Evolutionary conservation across 2,888 invertebrate genomes (phyloP).

Genomic region (Amphipoea lucens): DNA sequence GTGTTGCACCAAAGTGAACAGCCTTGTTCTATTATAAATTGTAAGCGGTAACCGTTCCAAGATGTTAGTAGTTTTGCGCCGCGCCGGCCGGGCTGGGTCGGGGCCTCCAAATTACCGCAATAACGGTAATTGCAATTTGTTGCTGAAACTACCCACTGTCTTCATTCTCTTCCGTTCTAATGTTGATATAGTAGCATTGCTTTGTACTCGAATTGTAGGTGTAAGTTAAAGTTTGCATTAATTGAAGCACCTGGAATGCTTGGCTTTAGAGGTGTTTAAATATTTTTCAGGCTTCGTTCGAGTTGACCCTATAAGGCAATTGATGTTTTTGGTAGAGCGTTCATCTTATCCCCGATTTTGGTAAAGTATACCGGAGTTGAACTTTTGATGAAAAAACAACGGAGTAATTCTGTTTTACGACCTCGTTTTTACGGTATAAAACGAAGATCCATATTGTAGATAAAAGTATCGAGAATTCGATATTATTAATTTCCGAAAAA

Average conservation of each 20-base stretch:
- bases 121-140: conserved; percentile 88
- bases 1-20: conserved; percentile 55
- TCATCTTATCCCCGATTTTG: not conserved
- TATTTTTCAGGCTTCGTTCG: not conserved
- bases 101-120: conserved; percentile 84
- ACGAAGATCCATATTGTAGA: conserved; percentile 41
- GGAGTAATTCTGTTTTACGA: conserved; percentile 31
- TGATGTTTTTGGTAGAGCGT: not conserved
- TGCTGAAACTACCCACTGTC: conserved; percentile 82
- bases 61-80: conserved; percentile 61
- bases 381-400: conserved; percentile 24
- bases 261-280: not conserved
- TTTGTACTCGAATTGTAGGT: conserved; percentile 31
- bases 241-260: conserved; percentile 28
- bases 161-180: conserved; percentile 82
- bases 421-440: conserved; percentile 24
- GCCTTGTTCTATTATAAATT: conserved; percentile 71
- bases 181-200: conserved; percentile 75
- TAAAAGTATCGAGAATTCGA: conserved; percentile 40
- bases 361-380: not conserved
- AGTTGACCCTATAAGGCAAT: not conserved
- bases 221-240: conserved; percentile 36
- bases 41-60: conserved; percentile 74
- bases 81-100: conserved; percentile 59
- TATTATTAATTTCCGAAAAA: conserved; percentile 45